Evolutionary conservation across 2,113 vertebrate genomes (phyloP).

Genomic region (Cyprinus carpio): DNA sequence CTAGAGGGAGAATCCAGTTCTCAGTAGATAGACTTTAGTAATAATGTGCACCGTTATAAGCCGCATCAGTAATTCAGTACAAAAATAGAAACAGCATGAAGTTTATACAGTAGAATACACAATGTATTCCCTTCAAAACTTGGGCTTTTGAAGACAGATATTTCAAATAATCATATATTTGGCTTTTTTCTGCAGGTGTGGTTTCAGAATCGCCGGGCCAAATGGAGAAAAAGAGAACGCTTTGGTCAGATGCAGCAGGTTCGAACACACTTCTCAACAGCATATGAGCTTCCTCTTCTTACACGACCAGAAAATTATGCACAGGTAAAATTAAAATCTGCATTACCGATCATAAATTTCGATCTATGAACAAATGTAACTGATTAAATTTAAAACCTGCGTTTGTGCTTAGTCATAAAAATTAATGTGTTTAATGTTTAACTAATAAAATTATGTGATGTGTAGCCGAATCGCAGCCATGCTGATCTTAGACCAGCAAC

Average conservation of each 20-base stretch:
- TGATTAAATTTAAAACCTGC: background rate
- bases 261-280: conserved; percentile 93
- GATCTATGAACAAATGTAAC: background rate
- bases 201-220: conserved; percentile 97
- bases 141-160: background rate
- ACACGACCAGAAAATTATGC: conserved; percentile 96
- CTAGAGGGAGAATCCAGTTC: background rate
- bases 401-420: too few species aligned
- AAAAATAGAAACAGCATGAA: background rate
- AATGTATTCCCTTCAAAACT: background rate
- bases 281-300: conserved; percentile 93
- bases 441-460: too few species aligned
- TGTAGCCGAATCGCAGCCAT: background rate
- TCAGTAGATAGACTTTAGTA: background rate
- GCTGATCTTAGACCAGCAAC: background rate
- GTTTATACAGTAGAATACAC: background rate
- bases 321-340: conserved; percentile 77
- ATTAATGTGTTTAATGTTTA: too few species aligned
- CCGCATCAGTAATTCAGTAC: background rate
- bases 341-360: background rate
- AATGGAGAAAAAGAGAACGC: conserved; percentile 96
- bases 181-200: conserved; percentile 82
- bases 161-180: background rate
- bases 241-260: conserved; percentile 99
- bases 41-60: background rate